Conservation (phyloP, 2,113 vertebrate species). For the Propithecus coquereli region DNA sequence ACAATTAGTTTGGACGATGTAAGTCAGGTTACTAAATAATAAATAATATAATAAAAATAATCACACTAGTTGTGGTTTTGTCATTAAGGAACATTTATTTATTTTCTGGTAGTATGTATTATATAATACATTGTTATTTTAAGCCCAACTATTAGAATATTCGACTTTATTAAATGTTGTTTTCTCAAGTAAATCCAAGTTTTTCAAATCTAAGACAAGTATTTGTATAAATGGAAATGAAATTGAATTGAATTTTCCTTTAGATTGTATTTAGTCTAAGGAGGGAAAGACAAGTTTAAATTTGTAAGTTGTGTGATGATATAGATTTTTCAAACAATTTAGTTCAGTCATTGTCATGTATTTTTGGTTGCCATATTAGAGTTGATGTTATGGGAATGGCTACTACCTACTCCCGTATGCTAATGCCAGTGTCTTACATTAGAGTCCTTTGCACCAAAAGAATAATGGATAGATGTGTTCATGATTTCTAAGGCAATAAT, state of each 20-base stretch:
- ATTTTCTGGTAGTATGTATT: neutral
- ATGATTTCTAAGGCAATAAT: neutral
- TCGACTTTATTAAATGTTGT: neutral
- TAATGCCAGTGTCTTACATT: neutral
- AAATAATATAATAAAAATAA: conserved; percentile 37
- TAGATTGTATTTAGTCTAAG: neutral
- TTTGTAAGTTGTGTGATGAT: neutral
- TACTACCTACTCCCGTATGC: neutral
- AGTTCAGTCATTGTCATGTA: neutral
- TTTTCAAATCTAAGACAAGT: conserved; percentile 17
- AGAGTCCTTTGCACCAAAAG: neutral
- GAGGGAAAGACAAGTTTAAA: neutral
- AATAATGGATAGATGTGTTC: neutral
- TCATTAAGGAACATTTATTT: neutral
- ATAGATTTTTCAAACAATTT: neutral
- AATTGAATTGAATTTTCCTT: neutral
- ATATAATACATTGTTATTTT: neutral
- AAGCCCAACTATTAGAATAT: neutral
- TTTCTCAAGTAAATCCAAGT: neutral
- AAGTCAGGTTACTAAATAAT: conserved; percentile 31
- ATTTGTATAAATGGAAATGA: neutral
- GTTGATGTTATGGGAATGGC: neutral
- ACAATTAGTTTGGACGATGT: conserved; percentile 10
- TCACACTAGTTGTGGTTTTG: neutral
- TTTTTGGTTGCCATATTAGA: neutral